Percentiles rank a stretch among this genome's conserved stretches.
Evolutionary conservation across 2,888 invertebrate species (phyloP).

Genomic region (Beris chalybata): DNA sequence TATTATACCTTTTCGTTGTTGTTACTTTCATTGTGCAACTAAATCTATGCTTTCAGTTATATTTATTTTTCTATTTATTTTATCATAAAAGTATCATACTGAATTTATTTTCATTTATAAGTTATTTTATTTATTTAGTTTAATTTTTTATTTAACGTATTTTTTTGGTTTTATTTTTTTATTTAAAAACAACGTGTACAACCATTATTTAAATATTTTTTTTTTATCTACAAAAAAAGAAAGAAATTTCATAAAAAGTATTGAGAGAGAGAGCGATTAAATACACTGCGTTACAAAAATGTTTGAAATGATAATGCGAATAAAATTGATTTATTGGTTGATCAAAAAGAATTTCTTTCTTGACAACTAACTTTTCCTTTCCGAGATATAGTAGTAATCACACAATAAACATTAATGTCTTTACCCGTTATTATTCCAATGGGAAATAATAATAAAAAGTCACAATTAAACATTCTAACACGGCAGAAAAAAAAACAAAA

Average conservation of each 20-base stretch:
- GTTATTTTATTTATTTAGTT: conserved; percentile 22
- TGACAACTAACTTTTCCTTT: no score
- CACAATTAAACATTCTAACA: no score
- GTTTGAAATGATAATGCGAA: no score
- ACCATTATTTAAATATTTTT: conserved; percentile 35
- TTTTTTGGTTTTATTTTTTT: conserved; percentile 16
- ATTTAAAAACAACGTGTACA: conserved; percentile 24
- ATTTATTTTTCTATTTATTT: conserved; percentile 1
- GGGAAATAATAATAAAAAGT: no score
- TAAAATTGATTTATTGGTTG: no score
- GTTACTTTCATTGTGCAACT: conserved; percentile 17
- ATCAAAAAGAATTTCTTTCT: no score
- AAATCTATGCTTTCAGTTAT: conserved; percentile 24
- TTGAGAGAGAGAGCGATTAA: conserved; percentile 3
- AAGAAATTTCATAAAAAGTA: not conserved
- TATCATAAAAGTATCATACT: conserved; percentile 29
- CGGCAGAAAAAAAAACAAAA: no score
- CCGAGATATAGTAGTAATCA: no score
- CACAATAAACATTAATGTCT: no score
- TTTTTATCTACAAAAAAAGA: conserved; percentile 1
- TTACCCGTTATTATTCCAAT: no score
- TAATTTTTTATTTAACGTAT: conserved; percentile 21
- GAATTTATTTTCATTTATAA: conserved; percentile 13
- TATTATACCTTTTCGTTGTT: conserved; percentile 10
- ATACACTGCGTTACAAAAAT: no score